These are phyloP conservation scores for Heliconius charithonia DNA, from an alignment of 2,888 invertebrate genomes.

Conservation along the genomic window DNA sequence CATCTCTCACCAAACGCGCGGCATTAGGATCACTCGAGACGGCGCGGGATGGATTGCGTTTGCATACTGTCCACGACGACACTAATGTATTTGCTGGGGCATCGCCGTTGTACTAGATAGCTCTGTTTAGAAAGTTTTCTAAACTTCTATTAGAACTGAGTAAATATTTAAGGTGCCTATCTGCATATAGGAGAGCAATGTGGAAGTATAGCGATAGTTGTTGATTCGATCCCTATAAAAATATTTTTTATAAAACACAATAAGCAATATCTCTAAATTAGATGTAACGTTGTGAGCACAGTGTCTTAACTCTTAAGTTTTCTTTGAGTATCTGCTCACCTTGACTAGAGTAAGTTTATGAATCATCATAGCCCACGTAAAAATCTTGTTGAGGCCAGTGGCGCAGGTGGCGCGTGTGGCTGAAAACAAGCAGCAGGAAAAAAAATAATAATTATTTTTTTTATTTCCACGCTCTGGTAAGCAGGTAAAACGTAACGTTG, in stretches of 20 bases:
- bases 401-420: no score
- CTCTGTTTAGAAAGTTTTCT: conserved; percentile 17
- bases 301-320: background rate
- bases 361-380: no score
- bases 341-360: no score
- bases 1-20: conserved; percentile 46
- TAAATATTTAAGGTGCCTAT: background rate
- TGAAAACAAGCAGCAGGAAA: no score
- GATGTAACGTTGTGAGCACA: background rate
- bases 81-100: conserved; percentile 74
- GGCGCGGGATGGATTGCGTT: conserved; percentile 52
- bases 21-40: conserved; percentile 59
- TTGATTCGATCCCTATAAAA: no score
- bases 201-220: no score
- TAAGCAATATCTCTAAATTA: background rate
- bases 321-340: background rate
- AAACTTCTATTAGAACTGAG: background rate
- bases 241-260: background rate
- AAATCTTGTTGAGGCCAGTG: no score
- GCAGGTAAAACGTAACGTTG: no score
- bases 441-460: no score
- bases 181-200: no score
- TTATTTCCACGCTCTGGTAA: no score
- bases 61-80: conserved; percentile 57
- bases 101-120: conserved; percentile 53